Conservation (phyloP, 2,888 invertebrate genomes). For the Strigamia crassipes region DNA sequence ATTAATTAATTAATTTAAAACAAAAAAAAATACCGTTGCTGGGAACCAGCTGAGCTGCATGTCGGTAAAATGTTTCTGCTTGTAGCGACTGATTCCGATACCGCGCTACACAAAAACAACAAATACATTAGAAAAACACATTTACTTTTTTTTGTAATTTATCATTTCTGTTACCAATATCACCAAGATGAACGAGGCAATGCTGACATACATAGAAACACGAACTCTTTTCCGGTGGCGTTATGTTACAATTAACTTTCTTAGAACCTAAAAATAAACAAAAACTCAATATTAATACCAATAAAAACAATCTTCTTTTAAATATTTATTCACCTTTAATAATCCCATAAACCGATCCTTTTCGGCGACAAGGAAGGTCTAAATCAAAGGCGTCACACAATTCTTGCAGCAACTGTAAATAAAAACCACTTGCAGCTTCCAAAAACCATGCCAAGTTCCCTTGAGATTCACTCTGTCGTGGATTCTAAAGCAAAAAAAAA, state of each 20-base stretch:
- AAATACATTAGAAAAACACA: background rate
- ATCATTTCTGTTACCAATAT: constrained; percentile 62
- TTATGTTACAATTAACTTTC: constrained; percentile 48
- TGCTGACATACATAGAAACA: constrained; percentile 86
- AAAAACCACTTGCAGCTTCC: constrained; percentile 84
- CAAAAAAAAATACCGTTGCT: constrained; percentile 57
- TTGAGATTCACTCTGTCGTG: constrained; percentile 74
- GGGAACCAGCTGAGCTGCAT: constrained; percentile 60
- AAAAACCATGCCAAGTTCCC: constrained; percentile 78
- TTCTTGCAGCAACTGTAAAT: constrained; percentile 75
- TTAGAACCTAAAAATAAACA: constrained; percentile 39
- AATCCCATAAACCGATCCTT: constrained; percentile 62
- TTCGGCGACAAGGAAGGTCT: constrained; percentile 75
- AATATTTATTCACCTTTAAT: constrained; percentile 57
- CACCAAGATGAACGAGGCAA: constrained; percentile 85
- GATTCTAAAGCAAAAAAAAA: constrained; percentile 65
- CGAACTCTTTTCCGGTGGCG: constrained; percentile 68
- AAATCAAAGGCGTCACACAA: constrained; percentile 79
- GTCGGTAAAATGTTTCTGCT: constrained; percentile 78
- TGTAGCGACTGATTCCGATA: constrained; percentile 80
- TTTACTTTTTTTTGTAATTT: background rate
- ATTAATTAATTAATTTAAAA: background rate
- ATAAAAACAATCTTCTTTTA: background rate
- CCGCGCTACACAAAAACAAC: constrained; percentile 64
- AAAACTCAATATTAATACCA: background rate